These are phyloP conservation scores for Trinectes maculatus DNA, from an alignment of 2,113 vertebrate genomes.

Conservation along the genomic window DNA sequence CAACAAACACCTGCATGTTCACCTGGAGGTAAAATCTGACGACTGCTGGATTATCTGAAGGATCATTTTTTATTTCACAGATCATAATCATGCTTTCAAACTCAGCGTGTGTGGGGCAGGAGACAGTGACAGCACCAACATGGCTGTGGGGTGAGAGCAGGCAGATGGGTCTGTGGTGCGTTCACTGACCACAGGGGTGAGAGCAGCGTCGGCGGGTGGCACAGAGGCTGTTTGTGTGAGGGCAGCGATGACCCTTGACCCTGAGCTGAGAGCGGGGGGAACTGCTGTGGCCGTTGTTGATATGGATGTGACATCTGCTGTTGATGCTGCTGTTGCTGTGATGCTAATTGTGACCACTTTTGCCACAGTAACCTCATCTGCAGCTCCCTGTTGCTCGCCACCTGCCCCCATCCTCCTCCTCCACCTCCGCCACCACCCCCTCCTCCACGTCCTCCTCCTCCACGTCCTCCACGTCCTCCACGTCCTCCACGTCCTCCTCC, in stretches of 20 bases:
- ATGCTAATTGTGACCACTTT: background rate
- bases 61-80: no score
- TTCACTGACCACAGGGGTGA: background rate
- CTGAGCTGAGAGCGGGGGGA: background rate
- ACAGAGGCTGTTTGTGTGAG: background rate
- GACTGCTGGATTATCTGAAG: no score
- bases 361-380: background rate
- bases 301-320: background rate
- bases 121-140: constrained; percentile 5
- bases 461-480: no score
- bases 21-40: no score
- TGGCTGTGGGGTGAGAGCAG: background rate
- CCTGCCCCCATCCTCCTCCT: background rate
- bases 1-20: no score
- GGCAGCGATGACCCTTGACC: constrained; percentile 5
- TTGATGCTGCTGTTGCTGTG: background rate
- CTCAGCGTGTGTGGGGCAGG: background rate
- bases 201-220: background rate
- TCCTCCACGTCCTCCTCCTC: background rate
- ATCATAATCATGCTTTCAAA: no score
- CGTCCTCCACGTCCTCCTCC: background rate
- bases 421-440: no score
- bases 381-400: background rate
- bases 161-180: background rate
- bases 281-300: background rate